Evolutionary conservation across 2,797 vertebrate species (phyloP).

Genomic region (Crocidura indochinensis): DNA sequence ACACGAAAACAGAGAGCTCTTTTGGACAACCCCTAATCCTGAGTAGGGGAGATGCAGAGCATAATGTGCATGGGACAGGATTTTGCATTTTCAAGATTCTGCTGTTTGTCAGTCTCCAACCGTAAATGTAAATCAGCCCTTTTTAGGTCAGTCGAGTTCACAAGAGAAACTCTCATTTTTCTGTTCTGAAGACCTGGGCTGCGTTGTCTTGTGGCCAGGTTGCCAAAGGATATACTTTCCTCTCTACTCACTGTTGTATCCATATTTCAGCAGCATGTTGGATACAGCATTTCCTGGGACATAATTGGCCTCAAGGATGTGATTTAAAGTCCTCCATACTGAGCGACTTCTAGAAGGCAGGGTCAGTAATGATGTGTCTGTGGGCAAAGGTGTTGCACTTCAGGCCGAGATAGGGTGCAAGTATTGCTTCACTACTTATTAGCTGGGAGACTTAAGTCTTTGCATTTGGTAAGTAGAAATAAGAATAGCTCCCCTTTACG

Average conservation of each 20-base stretch:
- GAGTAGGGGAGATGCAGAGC: not conserved
- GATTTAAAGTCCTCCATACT: not conserved
- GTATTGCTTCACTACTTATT: not conserved
- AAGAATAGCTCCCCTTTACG: not conserved
- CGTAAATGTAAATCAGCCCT: not conserved
- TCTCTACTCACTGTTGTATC: not conserved
- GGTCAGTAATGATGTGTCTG: not conserved
- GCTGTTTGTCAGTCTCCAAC: not conserved
- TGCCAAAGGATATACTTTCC: fast-evolving
- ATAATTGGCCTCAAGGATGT: not conserved
- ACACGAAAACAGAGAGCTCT: not conserved
- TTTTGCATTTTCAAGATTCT: not conserved
- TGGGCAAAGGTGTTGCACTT: not conserved
- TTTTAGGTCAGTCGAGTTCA: not conserved
- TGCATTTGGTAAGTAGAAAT: not conserved
- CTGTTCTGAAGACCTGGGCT: not conserved
- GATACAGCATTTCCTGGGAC: not conserved
- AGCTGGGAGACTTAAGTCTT: not conserved
- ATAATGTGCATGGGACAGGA: fast-evolving
- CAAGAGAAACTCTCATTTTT: not conserved
- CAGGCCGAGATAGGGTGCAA: not conserved
- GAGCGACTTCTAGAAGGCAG: not conserved
- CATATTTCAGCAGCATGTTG: not conserved
- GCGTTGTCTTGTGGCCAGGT: not conserved
- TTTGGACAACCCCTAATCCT: not conserved